These are phyloP conservation scores for Anadara kagoshimensis DNA, from an alignment of 1,140 invertebrate species.

Conservation along the genomic window DNA sequence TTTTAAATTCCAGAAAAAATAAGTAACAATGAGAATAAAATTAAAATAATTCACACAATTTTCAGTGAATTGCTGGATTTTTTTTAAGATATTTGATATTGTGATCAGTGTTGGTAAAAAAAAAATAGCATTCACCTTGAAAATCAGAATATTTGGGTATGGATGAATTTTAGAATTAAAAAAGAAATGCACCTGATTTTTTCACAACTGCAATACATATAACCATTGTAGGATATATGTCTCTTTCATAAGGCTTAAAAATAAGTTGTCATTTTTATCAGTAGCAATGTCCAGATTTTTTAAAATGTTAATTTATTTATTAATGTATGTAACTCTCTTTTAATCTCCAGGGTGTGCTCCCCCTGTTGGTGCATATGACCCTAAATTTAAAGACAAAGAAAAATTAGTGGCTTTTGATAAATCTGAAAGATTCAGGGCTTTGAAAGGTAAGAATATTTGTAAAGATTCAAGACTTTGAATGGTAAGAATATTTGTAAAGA, in stretches of 20 bases:
- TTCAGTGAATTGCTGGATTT: too few relatives aligned
- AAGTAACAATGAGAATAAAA: too few relatives aligned
- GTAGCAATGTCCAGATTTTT: background rate
- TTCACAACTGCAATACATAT: too few relatives aligned
- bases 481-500: background rate
- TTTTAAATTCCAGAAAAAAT: too few relatives aligned
- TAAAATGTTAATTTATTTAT: background rate
- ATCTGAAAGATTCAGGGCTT: constrained; percentile 34
- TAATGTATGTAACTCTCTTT: too few relatives aligned
- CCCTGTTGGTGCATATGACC: constrained; percentile 42
- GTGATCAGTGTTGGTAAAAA: too few relatives aligned
- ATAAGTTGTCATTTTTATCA: background rate
- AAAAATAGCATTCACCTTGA: background rate
- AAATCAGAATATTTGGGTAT: too few relatives aligned
- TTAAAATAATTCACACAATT: too few relatives aligned
- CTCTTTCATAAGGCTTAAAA: background rate
- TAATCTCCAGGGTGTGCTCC: constrained; percentile 35
- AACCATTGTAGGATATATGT: constrained; percentile 12
- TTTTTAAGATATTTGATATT: too few relatives aligned
- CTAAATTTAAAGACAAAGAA: constrained; percentile 23
- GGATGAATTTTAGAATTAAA: too few relatives aligned
- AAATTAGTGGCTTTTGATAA: constrained; percentile 15
- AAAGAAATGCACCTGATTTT: background rate
- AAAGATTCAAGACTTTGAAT: constrained; percentile 17
- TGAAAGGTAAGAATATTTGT: constrained; percentile 34